Percentiles rank a stretch among this genome's conserved stretches.
Evolutionary conservation across 2,113 vertebrate genomes (phyloP).

Genomic region (Anarhynchus alexandrinus): DNA sequence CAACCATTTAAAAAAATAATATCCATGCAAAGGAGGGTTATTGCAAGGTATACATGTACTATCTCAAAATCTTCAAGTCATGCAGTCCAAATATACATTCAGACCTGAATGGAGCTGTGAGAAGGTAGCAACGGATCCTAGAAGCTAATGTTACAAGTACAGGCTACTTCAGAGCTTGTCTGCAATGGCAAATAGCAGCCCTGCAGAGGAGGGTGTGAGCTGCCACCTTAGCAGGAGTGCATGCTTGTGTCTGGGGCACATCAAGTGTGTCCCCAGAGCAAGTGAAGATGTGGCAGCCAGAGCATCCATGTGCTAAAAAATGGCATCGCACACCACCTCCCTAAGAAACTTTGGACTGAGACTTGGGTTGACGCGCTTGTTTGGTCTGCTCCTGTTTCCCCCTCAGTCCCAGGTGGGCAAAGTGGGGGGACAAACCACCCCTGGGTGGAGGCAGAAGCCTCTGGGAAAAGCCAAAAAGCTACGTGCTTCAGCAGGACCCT

Average conservation of each 20-base stretch:
- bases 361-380: not conserved
- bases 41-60: not conserved
- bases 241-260: not conserved
- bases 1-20: not conserved
- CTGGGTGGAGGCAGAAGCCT: not conserved
- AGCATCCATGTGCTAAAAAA: not conserved
- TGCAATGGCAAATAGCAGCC: not conserved
- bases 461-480: not conserved
- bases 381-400: not conserved
- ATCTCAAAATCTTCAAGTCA: not conserved
- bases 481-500: not conserved
- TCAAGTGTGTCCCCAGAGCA: not conserved
- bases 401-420: not conserved
- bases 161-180: not conserved
- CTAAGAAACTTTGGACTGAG: not conserved
- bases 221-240: not conserved
- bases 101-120: not conserved
- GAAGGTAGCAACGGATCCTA: too few relatives aligned
- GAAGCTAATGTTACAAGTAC: not conserved
- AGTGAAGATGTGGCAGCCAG: not conserved
- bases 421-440: accelerated
- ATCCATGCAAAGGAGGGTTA: not conserved
- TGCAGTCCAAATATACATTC: not conserved
- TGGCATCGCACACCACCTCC: too few relatives aligned
- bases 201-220: not conserved